Percentiles rank a stretch among this genome's conserved stretches.
phyloP scores from a whole-genome alignment of 2,888 invertebrate species.

The Sericinus montela region DNA sequence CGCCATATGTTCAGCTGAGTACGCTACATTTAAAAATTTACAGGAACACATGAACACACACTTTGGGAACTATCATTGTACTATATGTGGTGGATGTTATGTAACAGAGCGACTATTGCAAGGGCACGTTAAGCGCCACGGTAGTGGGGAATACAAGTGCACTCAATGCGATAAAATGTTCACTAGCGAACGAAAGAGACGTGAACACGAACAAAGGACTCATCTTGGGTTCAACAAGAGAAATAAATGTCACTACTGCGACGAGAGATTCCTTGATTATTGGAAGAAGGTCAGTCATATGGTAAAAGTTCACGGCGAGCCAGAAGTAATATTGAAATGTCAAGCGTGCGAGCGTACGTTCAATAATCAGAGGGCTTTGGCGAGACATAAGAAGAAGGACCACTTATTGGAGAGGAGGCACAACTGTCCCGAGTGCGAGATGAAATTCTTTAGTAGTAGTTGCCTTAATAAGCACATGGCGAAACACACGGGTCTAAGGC shows the following conservation, averaged over 20 bases:
- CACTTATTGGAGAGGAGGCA: conserved; percentile 59
- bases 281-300: conserved; percentile 51
- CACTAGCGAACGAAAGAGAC: conserved; percentile 25
- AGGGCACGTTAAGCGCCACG: conserved; percentile 41
- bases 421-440: conserved; percentile 62
- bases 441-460: conserved; percentile 42
- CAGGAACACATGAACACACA: conserved; percentile 59
- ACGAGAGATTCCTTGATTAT: conserved; percentile 45
- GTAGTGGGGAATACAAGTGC: conserved; percentile 44
- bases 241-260: conserved; percentile 43
- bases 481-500: conserved; percentile 44
- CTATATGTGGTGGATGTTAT: conserved; percentile 41
- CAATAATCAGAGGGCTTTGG: conserved; percentile 38
- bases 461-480: conserved; percentile 43
- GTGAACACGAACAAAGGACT: conserved; percentile 30
- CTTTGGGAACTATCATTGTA: conserved; percentile 47
- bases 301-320: conserved; percentile 43
- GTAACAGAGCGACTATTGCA: conserved; percentile 36
- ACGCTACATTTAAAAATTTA: conserved; percentile 45
- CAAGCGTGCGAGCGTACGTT: conserved; percentile 50
- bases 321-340: conserved; percentile 41
- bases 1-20: conserved; percentile 40
- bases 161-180: conserved; percentile 46
- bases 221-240: conserved; percentile 32
- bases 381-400: conserved; percentile 48